Conservation (phyloP, 2,797 vertebrate species). For the Neosilurus hyrtlii region DNA sequence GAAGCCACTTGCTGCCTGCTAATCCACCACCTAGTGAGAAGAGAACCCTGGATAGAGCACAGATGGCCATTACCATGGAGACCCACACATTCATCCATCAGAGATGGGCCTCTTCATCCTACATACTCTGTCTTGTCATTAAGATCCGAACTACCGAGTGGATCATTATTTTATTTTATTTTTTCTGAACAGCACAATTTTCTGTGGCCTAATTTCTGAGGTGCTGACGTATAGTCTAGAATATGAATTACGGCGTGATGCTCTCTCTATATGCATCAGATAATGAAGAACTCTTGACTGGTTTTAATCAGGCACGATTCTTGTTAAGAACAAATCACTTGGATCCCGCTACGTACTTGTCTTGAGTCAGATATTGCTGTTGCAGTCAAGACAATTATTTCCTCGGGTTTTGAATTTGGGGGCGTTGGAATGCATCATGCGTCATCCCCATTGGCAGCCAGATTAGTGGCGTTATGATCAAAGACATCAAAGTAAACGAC, state of each 20-base stretch:
- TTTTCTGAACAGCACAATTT: background rate
- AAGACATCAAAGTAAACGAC: background rate
- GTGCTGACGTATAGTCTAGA: background rate
- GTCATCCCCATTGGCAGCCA: background rate
- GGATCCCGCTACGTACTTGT: background rate
- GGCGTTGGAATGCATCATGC: background rate
- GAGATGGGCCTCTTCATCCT: conserved; percentile 39
- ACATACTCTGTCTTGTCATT: conserved; percentile 37
- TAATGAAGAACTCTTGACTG: background rate
- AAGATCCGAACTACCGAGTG: background rate
- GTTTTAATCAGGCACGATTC: background rate
- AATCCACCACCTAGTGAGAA: conserved; percentile 54
- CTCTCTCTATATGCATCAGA: background rate
- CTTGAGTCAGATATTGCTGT: background rate
- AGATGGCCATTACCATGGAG: conserved; percentile 71
- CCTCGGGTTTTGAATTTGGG: background rate
- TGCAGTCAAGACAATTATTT: background rate
- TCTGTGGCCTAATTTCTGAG: background rate
- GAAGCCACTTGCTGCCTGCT: conserved; percentile 57
- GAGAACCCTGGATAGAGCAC: conserved; percentile 51
- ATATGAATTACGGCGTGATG: background rate
- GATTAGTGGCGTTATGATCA: background rate
- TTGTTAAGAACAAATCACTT: background rate
- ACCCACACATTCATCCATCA: conserved; percentile 51
- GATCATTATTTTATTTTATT: background rate